phyloP scores from a whole-genome alignment of 2,113 vertebrate species.

The Pao palembangensis region DNA sequence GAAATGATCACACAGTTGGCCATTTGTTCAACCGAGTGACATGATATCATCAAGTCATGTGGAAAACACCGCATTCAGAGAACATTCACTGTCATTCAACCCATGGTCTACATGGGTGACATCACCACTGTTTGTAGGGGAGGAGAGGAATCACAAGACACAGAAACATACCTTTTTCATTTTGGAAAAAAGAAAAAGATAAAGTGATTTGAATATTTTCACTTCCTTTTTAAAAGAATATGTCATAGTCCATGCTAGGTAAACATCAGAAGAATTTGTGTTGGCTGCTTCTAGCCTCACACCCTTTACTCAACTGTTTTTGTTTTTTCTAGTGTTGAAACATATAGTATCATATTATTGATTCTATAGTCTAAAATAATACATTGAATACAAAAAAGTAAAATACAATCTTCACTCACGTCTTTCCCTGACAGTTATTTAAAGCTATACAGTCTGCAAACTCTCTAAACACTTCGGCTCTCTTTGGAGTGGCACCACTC shows the following conservation, averaged over 20 bases:
- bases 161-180: conserved; percentile 49
- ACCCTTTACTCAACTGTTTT: conserved; percentile 54
- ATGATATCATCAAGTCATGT: conserved; percentile 49
- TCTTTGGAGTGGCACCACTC: conserved; percentile 46
- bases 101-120: conserved; percentile 42
- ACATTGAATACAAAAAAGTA: background rate
- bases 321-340: background rate
- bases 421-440: no score
- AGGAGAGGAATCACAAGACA: conserved; percentile 70
- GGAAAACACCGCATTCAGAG: conserved; percentile 23
- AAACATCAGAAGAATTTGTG: conserved; percentile 63
- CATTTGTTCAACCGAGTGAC: conserved; percentile 19
- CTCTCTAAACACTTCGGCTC: conserved; percentile 9
- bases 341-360: background rate
- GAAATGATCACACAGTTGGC: conserved; percentile 29
- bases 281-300: conserved; percentile 47
- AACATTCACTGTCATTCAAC: conserved; percentile 35
- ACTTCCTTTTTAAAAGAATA: conserved; percentile 77
- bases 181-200: conserved; percentile 46
- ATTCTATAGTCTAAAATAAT: background rate
- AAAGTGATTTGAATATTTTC: conserved; percentile 74
- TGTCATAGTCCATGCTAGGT: conserved; percentile 61
- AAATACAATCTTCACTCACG: no score
- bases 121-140: conserved; percentile 42
- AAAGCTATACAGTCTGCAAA: conserved; percentile 1